Conservation (phyloP, 35 echinoderm and acorn worm genomes). For the Lytechinus variegatus region DNA sequence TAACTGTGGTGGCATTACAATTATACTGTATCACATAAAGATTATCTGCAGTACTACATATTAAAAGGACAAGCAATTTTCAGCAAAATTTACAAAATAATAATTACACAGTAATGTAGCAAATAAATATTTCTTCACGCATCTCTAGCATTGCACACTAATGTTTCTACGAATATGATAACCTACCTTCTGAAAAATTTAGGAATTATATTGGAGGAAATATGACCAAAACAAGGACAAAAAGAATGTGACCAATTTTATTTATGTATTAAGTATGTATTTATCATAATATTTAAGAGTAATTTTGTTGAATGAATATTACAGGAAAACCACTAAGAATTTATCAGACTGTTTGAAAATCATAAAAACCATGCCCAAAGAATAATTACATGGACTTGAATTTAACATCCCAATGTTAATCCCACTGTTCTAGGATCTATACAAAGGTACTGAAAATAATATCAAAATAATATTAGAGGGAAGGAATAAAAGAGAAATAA, state of each 20-base stretch:
- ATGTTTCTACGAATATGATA: neutral
- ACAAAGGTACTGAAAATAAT: too few relatives aligned
- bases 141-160: conserved; percentile 10
- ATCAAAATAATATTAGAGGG: too few relatives aligned
- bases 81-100: neutral
- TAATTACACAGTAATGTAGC: neutral
- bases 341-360: neutral
- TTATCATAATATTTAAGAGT: neutral
- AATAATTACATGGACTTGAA: too few relatives aligned
- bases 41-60: neutral
- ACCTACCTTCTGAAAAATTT: too few relatives aligned
- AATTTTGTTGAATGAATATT: too few relatives aligned
- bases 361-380: neutral
- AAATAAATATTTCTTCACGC: neutral
- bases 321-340: too few relatives aligned
- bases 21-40: neutral
- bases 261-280: neutral
- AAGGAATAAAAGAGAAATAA: neutral
- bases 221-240: neutral
- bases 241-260: too few relatives aligned
- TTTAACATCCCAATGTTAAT: too few relatives aligned
- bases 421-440: too few relatives aligned
- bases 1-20: too few relatives aligned
- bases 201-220: too few relatives aligned
- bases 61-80: neutral